phyloP scores from a whole-genome alignment of 2,113 vertebrate species.

The Caracal caracal region DNA sequence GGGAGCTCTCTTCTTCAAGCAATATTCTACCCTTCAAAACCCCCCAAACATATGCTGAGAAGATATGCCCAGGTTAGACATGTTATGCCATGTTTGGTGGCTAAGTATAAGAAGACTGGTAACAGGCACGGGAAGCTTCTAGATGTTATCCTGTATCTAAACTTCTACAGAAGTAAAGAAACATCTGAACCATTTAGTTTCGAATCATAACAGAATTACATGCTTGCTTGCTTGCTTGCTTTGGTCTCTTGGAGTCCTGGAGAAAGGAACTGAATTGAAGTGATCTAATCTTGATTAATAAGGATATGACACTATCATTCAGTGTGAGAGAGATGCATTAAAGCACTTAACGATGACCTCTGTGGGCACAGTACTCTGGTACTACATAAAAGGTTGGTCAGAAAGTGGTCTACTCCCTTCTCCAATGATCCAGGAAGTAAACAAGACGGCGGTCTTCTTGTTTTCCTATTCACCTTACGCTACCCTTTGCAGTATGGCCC shows the following conservation, averaged over 20 bases:
- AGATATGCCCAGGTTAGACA: background rate
- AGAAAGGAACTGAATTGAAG: background rate
- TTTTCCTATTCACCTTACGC: background rate
- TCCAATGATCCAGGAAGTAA: background rate
- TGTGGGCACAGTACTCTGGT: background rate
- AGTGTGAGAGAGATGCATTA: background rate
- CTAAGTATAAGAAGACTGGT: background rate
- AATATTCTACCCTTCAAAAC: background rate
- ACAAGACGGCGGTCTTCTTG: background rate
- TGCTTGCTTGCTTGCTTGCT: background rate
- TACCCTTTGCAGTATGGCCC: background rate
- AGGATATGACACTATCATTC: background rate
- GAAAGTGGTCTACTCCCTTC: background rate
- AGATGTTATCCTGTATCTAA: background rate
- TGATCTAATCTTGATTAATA: background rate
- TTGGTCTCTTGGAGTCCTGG: background rate
- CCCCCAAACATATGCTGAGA: background rate
- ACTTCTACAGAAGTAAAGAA: constrained; percentile 9
- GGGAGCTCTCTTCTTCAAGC: background rate
- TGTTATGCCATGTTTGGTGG: background rate
- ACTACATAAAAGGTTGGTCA: background rate
- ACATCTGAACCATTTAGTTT: constrained; percentile 16
- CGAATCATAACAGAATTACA: background rate
- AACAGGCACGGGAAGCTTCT: background rate
- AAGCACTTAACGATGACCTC: background rate